Evolutionary conservation across 2,888 invertebrate genomes (phyloP).

Genomic region (Apamea sordens): DNA sequence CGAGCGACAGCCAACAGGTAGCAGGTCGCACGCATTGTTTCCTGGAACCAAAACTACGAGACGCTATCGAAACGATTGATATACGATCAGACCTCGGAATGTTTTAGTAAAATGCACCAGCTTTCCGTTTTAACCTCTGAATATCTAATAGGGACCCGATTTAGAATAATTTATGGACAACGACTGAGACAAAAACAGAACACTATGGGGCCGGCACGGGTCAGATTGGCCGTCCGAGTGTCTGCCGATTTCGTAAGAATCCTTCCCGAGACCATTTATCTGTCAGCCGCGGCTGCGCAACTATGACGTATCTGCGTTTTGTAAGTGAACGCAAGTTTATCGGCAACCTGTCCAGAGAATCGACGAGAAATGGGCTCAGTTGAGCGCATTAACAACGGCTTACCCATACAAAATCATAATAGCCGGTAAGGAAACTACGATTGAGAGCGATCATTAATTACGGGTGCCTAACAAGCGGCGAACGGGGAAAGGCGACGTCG

Average conservation of each 20-base stretch:
- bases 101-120: slow-evolving; percentile 87
- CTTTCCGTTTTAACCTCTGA: slow-evolving; percentile 87
- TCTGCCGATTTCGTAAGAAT: slow-evolving; percentile 78
- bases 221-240: slow-evolving; percentile 74
- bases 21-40: slow-evolving; percentile 87
- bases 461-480: slow-evolving; percentile 83
- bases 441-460: slow-evolving; percentile 86
- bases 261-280: slow-evolving; percentile 76
- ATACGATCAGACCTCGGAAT: slow-evolving; percentile 86
- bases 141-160: slow-evolving; percentile 89
- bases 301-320: slow-evolving; percentile 70
- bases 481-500: slow-evolving; percentile 81
- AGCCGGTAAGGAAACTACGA: slow-evolving; percentile 76
- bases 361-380: slow-evolving; percentile 68
- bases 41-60: slow-evolving; percentile 84
- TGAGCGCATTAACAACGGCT: slow-evolving; percentile 69
- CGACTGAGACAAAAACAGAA: slow-evolving; percentile 87
- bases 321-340: slow-evolving; percentile 70
- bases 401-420: slow-evolving; percentile 80
- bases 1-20: slow-evolving; percentile 83
- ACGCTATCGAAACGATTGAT: slow-evolving; percentile 88
- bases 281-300: slow-evolving; percentile 74
- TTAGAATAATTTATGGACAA: slow-evolving; percentile 88
- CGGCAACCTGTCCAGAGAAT: slow-evolving; percentile 68
- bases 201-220: slow-evolving; percentile 82